Evolutionary conservation across 2,797 vertebrate species (phyloP).

Genomic region (Pogoniulus pusillus): DNA sequence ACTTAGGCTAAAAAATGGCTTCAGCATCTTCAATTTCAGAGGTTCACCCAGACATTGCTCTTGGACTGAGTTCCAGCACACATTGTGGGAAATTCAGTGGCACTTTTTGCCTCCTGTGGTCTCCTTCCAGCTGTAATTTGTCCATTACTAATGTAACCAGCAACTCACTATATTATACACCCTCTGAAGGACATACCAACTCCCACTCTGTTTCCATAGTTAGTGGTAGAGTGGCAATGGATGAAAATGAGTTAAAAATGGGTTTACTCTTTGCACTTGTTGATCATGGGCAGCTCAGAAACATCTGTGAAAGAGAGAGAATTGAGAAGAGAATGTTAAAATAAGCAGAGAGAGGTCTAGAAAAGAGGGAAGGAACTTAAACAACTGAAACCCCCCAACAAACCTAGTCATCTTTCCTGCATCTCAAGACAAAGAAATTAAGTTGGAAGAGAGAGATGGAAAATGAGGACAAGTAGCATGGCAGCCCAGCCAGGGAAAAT

Average conservation of each 20-base stretch:
- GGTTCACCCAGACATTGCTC: neutral
- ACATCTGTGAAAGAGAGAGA: neutral
- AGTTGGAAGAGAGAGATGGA: neutral
- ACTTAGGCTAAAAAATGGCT: neutral
- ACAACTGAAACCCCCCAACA: fast-evolving
- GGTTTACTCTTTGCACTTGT: neutral
- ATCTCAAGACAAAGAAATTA: neutral
- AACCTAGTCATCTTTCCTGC: neutral
- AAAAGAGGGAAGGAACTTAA: fast-evolving
- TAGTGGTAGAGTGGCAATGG: neutral
- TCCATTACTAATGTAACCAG: neutral
- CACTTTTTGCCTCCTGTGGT: neutral
- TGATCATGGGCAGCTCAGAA: neutral
- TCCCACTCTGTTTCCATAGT: neutral
- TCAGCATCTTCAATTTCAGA: neutral
- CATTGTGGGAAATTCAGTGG: neutral
- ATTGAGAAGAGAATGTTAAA: neutral
- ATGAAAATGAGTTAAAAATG: neutral
- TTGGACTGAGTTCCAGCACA: neutral
- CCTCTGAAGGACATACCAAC: neutral
- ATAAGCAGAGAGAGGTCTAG: neutral
- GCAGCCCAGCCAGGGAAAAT: neutral
- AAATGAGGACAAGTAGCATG: neutral
- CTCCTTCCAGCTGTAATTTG: neutral
- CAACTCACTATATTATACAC: fast-evolving